phyloP scores from a whole-genome alignment of 2,888 invertebrate species.

The Mimumesa dahlbomi region DNA sequence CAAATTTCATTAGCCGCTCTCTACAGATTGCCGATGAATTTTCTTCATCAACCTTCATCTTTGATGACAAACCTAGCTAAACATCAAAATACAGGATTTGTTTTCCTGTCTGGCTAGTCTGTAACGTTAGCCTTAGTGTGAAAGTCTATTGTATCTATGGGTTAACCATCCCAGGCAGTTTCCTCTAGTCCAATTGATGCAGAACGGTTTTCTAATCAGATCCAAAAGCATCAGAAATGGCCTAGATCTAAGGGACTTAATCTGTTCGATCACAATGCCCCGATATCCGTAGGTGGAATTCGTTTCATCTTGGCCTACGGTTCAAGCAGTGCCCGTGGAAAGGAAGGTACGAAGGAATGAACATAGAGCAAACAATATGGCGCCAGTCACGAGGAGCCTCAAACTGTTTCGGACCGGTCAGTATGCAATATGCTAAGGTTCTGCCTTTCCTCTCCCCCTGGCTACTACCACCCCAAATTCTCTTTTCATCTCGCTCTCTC shows the following conservation, averaged over 20 bases:
- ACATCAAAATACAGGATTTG: too few species aligned
- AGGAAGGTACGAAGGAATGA: constrained; percentile 67
- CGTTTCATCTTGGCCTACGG: constrained; percentile 70
- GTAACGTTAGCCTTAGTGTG: too few species aligned
- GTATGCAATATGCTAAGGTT: constrained; percentile 80
- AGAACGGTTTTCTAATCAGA: too few species aligned
- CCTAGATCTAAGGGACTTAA: too few species aligned
- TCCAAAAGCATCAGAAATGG: too few species aligned
- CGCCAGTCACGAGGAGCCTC: constrained; percentile 69
- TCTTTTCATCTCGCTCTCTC: constrained; percentile 45
- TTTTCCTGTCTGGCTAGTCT: too few species aligned
- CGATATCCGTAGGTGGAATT: constrained; percentile 67
- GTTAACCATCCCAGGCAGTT: too few species aligned
- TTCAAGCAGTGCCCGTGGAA: constrained; percentile 44
- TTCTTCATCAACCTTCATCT: background rate
- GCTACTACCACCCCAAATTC: constrained; percentile 53
- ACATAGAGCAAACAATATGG: constrained; percentile 78
- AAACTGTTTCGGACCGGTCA: constrained; percentile 75
- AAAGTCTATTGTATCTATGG: too few species aligned
- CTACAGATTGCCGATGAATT: background rate
- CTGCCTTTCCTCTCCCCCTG: constrained; percentile 45
- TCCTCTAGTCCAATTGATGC: too few species aligned
- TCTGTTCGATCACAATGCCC: constrained; percentile 41
- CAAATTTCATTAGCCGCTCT: constrained; percentile 9
- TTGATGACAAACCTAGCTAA: too few species aligned